These are phyloP conservation scores for Lepidochrysops patricia DNA, from an alignment of 2,888 invertebrate genomes.

Conservation along the genomic window DNA sequence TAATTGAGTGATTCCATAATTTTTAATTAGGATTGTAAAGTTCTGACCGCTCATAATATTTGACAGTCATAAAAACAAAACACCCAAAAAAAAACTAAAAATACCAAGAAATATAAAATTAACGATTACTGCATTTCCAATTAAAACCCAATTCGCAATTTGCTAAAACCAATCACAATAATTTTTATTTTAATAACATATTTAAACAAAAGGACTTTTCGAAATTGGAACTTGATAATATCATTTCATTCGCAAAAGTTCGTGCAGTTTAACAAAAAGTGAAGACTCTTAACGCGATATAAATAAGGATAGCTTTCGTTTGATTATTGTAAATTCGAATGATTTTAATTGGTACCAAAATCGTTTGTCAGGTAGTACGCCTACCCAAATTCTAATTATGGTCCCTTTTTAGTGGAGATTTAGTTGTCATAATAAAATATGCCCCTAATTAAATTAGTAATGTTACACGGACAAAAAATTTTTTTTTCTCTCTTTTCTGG, in stretches of 20 bases:
- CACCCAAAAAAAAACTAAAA: neutral
- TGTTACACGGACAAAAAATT: conserved; percentile 3
- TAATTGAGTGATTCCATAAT: neutral
- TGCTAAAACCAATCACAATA: conserved; percentile 71
- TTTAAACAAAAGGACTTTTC: conserved; percentile 29
- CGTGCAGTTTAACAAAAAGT: neutral
- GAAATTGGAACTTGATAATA: conserved; percentile 22
- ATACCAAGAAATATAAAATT: neutral
- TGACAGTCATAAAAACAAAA: neutral
- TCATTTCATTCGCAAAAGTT: conserved; percentile 18
- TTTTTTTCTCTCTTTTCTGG: neutral
- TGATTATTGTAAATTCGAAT: neutral
- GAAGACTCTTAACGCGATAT: neutral
- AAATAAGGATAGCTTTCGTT: conserved; percentile 14
- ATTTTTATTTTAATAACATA: conserved; percentile 57
- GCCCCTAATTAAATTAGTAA: conserved; percentile 30
- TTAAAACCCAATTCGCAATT: conserved; percentile 60
- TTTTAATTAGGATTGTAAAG: neutral
- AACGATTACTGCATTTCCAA: conserved; percentile 15
- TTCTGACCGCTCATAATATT: neutral
- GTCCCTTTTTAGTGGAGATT: conserved; percentile 30
- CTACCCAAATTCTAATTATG: conserved; percentile 42
- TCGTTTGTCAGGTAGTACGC: conserved; percentile 59
- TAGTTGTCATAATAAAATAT: conserved; percentile 59
- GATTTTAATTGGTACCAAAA: conserved; percentile 26